Base-by-base conservation (phyloP, 2,888 invertebrate genomes). In the Lathronympha strigana region DNA sequence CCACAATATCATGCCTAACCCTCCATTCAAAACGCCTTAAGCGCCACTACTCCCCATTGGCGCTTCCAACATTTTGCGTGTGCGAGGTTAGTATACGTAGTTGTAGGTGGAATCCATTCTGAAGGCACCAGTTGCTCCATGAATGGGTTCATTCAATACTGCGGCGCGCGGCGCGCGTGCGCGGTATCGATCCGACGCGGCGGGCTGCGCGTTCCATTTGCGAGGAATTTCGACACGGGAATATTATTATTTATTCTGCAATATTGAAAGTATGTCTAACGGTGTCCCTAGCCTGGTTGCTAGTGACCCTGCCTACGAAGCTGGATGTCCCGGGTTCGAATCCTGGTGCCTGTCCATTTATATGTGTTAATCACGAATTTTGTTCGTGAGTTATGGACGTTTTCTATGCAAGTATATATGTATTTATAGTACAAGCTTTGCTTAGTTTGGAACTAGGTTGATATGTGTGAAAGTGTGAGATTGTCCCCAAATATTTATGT, bases 81-180 rank as follows among this genome's bases (percentile, higher is more conserved):
- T 21, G 6, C 11, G 38, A 31, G 28, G 19, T 51, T 17, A 25
- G 13, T 36, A 50, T 76, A 76, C 69, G 69, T 72, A 72, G 72
- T 36, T 74, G 75, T 73, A 73, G 64, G 25, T 69, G 62, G 62
- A 67, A 66, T 82, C 81, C 87, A 87, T 87, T 87, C 83, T 87
- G 69, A 77, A 82, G 77, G 78, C 82, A 86, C 87, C 79, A 86
- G 87, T 86, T 87, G 86, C 86, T 76, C 83, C 71, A 86, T 87
- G 87, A 88, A 88, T 88, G 88, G 79, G 77, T 73, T 75, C 87
- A 88, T 88, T 88, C 87, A 88, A 88, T 88, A 87, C 76, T 84
- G 77, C 67, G 70, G 77, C 38, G 47, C 13, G 69, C 33, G 67
- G 53, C 17, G 79, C 88, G 88, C 88, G 73, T 66, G 86, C 87